A percentile compares a stretch with the other conserved stretches of the same genome.
Evolutionary conservation across 1,140 invertebrate genomes (phyloP).

Genomic region (Ylistrum balloti): DNA sequence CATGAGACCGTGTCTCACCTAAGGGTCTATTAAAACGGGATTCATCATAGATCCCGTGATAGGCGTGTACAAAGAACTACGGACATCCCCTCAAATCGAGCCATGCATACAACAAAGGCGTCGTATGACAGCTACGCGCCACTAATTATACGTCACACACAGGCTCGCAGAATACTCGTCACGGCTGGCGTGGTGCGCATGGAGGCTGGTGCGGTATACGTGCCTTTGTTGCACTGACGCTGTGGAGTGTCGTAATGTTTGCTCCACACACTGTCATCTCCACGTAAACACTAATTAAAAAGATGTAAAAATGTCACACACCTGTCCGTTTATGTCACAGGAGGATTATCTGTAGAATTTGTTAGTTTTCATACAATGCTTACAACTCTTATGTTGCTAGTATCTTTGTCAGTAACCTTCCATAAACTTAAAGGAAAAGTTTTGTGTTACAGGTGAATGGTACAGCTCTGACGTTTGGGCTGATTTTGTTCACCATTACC

Average conservation of each 20-base stretch:
- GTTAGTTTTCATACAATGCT: no score
- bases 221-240: neutral
- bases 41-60: neutral
- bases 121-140: neutral
- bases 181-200: neutral
- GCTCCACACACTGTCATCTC: neutral
- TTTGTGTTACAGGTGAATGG: slow-evolving; percentile 67
- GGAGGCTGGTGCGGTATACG: neutral
- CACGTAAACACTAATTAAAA: slow-evolving; percentile 16
- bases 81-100: neutral
- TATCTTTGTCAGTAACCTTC: no score
- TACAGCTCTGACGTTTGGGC: slow-evolving; percentile 69
- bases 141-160: neutral
- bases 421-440: neutral
- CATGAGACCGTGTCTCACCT: slow-evolving; percentile 4
- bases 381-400: no score
- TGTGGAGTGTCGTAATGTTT: neutral
- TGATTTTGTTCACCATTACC: slow-evolving; percentile 72
- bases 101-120: neutral
- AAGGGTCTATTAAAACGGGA: slow-evolving; percentile 38
- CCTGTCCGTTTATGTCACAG: neutral
- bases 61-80: neutral
- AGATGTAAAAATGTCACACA: neutral
- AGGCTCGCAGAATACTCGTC: neutral
- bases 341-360: neutral